These are phyloP conservation scores for Zosterops lateralis DNA, from an alignment of 2,113 vertebrate genomes.

Conservation along the genomic window DNA sequence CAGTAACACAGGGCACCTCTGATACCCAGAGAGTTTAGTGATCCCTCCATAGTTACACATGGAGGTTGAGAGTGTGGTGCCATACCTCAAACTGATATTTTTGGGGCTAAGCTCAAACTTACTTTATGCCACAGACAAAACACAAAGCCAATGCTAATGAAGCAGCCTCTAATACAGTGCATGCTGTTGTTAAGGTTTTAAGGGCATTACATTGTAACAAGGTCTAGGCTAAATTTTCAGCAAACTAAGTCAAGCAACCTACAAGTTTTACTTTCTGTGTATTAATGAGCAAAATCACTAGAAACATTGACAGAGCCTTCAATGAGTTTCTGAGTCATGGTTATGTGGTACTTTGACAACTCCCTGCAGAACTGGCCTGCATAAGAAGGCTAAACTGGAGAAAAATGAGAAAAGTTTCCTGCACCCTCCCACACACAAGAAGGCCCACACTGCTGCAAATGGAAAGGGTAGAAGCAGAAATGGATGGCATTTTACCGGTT, in stretches of 20 bases:
- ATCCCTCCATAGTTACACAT: neutral
- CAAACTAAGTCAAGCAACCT: neutral
- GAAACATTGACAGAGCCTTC: neutral
- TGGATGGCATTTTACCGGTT: neutral
- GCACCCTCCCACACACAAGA: neutral
- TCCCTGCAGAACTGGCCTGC: neutral
- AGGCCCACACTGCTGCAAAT: neutral
- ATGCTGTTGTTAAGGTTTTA: neutral
- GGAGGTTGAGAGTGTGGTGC: neutral
- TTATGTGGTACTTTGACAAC: neutral
- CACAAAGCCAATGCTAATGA: neutral
- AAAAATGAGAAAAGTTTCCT: neutral
- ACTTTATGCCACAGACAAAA: neutral
- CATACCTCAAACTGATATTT: neutral
- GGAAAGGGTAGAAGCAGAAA: neutral
- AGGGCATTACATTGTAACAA: neutral
- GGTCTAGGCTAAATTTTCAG: neutral
- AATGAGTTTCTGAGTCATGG: neutral
- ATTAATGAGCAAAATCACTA: neutral
- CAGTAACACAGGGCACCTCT: neutral
- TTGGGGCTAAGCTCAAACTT: neutral
- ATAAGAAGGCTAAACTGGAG: neutral
- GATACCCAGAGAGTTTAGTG: neutral
- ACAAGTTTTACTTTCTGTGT: neutral
- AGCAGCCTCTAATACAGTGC: neutral